Evolutionary conservation across 2,888 invertebrate species (phyloP), one percentile per base, ranked within the genome.

Genomic region (Conchocele bisecta): DNA sequence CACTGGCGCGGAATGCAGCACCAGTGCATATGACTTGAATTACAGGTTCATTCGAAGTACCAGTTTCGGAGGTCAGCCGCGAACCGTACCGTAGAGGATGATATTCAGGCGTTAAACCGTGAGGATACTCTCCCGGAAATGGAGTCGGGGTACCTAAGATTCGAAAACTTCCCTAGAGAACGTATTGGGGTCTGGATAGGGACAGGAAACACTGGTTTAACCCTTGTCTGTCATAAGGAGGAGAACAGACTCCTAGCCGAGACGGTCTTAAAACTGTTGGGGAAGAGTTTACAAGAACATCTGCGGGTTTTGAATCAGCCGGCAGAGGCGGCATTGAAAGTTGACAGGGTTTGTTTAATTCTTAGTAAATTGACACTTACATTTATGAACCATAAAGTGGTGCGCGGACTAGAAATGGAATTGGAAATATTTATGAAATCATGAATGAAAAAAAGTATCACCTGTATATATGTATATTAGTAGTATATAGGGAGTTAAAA

Each of bases 71-170:
- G 83, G n/a, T 80, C 83, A 3, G 79, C 83, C 0, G 56, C 81
- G 6, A 73, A 74, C 28, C 66, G 82, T 41, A 78, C 83, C 6
- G 70, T 83, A 5, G 87, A 88, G 24, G 83, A 84, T 24, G 87
- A 87, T 39, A 68, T 84, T 17, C 80, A 81, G 42, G 48, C 58
- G 20, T 60, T 86, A 6, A 82, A 60, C 39, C 85, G 81, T 39
- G 89, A 89, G n/a, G 88, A 86, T 35, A 79, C 82, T 0, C 70
- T 86, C n/a, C 89, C 88, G 17, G 88, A 88, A 48, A 84, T 88
- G 56, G 88, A 88, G 66, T 63, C 79, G 1, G 88, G 88, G 6
- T 83, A 84, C 60, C 63, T 86, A 24, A 59, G 84, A 24, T 44
- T 86, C 3, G 51, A 75, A n/a, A 75, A 80, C 15, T 86, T 81